Percentiles rank a stretch among this genome's conserved stretches.
Evolutionary conservation across 2,797 vertebrate species (phyloP).

Genomic region (Telmatherina bonti): DNA sequence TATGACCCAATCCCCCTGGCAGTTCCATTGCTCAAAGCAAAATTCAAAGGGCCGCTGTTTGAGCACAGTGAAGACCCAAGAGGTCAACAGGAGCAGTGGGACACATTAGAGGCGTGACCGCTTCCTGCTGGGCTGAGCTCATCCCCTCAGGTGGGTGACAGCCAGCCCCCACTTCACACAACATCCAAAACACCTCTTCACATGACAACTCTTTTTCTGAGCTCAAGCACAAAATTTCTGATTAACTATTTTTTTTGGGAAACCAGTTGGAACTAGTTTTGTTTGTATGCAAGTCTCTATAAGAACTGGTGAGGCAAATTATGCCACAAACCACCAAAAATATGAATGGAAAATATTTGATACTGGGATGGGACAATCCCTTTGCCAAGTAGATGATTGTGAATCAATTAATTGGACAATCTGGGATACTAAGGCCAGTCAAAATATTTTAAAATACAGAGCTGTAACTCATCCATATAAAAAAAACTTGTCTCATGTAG

Average conservation of each 20-base stretch:
- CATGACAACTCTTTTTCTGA: not conserved
- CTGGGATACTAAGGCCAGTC: not conserved
- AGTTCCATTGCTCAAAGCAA: slow-evolving; percentile 7
- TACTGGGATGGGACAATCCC: not conserved
- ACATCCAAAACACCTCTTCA: not conserved
- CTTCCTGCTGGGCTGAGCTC: slow-evolving; percentile 28
- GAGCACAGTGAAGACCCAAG: slow-evolving; percentile 20
- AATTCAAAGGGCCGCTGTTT: slow-evolving; percentile 47
- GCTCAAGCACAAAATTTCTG: not conserved
- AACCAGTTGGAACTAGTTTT: not conserved
- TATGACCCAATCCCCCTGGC: slow-evolving; percentile 53
- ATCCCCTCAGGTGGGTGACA: slow-evolving; percentile 54
- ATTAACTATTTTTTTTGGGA: not conserved
- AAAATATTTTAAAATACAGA: too few species aligned
- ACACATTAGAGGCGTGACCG: slow-evolving; percentile 41
- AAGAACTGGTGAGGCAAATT: not conserved
- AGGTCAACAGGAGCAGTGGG: slow-evolving; percentile 28
- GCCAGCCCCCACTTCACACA: not conserved
- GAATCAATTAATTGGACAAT: not conserved
- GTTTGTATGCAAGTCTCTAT: not conserved
- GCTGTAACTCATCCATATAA: too few species aligned
- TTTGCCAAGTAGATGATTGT: not conserved
- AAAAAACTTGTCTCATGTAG: not conserved
- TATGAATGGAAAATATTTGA: not conserved
- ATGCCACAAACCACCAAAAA: not conserved